Conservation (phyloP, 2,888 invertebrate species). For the Cephus pygmeus region DNA sequence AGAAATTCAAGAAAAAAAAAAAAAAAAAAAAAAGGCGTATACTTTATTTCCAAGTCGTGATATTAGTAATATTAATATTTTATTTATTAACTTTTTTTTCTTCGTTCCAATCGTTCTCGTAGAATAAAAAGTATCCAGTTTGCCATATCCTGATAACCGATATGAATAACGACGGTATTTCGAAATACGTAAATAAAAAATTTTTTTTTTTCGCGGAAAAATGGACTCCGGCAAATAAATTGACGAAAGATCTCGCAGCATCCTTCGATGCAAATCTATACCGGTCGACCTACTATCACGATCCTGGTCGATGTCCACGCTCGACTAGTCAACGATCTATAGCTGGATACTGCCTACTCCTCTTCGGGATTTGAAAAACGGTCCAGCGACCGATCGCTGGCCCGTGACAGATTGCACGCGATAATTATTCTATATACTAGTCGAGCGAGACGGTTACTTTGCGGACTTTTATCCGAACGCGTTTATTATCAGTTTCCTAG, state of each 20-base stretch:
- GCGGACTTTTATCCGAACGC: not conserved
- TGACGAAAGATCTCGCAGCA: not conserved
- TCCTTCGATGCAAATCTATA: not conserved
- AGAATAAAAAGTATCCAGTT: not conserved
- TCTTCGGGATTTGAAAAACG: not conserved
- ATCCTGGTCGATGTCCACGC: not conserved
- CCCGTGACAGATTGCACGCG: conserved; percentile 30
- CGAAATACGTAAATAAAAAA: not conserved
- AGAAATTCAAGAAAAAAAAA: not conserved
- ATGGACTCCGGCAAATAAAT: not conserved
- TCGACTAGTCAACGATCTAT: not conserved
- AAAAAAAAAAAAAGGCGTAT: not conserved
- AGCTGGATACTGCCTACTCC: not conserved
- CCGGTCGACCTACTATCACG: not conserved
- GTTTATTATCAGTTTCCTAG: not conserved
- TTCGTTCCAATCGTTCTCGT: not conserved
- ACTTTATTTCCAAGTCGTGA: not conserved
- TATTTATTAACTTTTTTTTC: not conserved
- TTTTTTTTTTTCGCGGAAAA: not conserved
- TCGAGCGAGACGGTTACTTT: not conserved
- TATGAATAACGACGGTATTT: not conserved
- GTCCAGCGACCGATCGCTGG: not conserved
- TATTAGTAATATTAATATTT: not conserved
- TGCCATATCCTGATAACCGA: no score
- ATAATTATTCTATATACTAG: conserved; percentile 23